A percentile compares a stretch with the other conserved stretches of the same genome.
Evolutionary conservation across 2,797 vertebrate genomes (phyloP).

Genomic region (Parauchenoglanis punctatus): DNA sequence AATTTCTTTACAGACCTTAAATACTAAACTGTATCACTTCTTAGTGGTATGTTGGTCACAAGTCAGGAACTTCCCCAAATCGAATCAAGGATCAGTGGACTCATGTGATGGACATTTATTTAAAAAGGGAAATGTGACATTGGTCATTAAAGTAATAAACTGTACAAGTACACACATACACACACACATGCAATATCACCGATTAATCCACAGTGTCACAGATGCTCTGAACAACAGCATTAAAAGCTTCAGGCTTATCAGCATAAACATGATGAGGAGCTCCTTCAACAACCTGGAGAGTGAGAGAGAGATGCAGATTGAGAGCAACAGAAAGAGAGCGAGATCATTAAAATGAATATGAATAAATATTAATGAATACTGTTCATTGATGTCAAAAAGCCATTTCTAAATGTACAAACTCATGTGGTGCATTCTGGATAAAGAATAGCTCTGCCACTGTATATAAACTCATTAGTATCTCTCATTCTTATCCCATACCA

Average conservation of each 20-base stretch:
- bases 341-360: neutral
- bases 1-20: neutral
- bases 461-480: neutral
- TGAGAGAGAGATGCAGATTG: neutral
- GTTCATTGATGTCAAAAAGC: neutral
- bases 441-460: neutral
- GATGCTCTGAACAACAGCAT: conserved; percentile 35
- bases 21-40: neutral
- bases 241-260: conserved; percentile 44
- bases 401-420: neutral
- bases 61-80: conserved; percentile 10
- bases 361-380: neutral
- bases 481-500: conserved; percentile 67
- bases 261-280: conserved; percentile 48
- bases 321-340: neutral
- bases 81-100: neutral
- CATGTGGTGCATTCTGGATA: neutral
- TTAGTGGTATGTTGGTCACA: too few relatives aligned
- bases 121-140: conserved; percentile 1
- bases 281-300: conserved; percentile 36
- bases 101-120: conserved; percentile 16
- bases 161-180: conserved; percentile 3
- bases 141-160: neutral
- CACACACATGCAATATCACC: neutral
- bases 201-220: conserved; percentile 41